Percentiles rank a stretch among this genome's conserved stretches.
Evolutionary conservation across 2,888 invertebrate species (phyloP).

Genomic region (Drosophila crucigera): DNA sequence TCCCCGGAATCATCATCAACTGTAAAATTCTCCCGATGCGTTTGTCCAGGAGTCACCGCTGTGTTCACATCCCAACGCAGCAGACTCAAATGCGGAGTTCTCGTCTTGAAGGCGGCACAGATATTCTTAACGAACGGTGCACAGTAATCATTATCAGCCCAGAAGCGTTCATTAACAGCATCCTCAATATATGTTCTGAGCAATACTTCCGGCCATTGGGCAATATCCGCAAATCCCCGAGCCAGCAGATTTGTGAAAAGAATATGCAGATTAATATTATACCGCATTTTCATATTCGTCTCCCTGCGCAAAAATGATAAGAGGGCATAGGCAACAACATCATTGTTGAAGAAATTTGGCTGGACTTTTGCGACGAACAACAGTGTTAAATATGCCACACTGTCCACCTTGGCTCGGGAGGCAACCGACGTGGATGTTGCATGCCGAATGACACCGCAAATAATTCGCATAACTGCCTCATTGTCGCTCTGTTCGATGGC

Average conservation of each 20-base stretch:
- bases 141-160: slow-evolving; percentile 97
- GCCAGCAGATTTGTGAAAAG: slow-evolving; percentile 93
- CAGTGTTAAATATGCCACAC: slow-evolving; percentile 90
- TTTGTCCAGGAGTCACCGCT: slow-evolving; percentile 52
- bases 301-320: slow-evolving; percentile 94
- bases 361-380: slow-evolving; percentile 92
- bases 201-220: slow-evolving; percentile 96
- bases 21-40: slow-evolving; percentile 66
- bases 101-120: slow-evolving; percentile 86
- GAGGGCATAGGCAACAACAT: slow-evolving; percentile 91
- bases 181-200: slow-evolving; percentile 98
- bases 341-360: slow-evolving; percentile 91
- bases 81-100: slow-evolving; percentile 78
- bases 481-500: slow-evolving; percentile 92
- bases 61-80: slow-evolving; percentile 74
- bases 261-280: slow-evolving; percentile 92
- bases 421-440: slow-evolving; percentile 89
- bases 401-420: slow-evolving; percentile 93
- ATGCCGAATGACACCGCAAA: slow-evolving; percentile 95
- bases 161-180: slow-evolving; percentile 95
- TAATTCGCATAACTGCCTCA: slow-evolving; percentile 91
- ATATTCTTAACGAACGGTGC: slow-evolving; percentile 96
- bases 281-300: slow-evolving; percentile 91
- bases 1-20: slow-evolving; percentile 86
- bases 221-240: slow-evolving; percentile 92